These are phyloP conservation scores for Drosophila affinis DNA, from an alignment of 2,888 invertebrate genomes.

Conservation along the genomic window DNA sequence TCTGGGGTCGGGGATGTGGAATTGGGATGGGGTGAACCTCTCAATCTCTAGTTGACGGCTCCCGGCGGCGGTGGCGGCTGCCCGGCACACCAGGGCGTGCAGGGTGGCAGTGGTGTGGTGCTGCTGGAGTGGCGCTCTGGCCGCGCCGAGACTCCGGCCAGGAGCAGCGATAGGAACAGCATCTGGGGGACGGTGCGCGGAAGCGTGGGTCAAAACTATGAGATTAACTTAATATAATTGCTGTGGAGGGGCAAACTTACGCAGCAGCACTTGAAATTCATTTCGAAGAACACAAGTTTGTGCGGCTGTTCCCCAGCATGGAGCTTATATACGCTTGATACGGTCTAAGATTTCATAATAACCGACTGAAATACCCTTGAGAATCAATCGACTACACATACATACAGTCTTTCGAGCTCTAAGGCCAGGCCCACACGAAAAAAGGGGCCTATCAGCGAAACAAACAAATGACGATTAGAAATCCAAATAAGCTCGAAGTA, in stretches of 20 bases:
- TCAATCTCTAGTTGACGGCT: conserved; percentile 41
- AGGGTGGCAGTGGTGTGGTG: conserved; percentile 29
- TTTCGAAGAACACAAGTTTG: too few species aligned
- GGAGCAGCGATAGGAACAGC: conserved; percentile 43
- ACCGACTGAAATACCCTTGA: too few species aligned
- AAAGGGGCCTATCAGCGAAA: too few species aligned
- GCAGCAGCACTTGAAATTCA: conserved; percentile 38
- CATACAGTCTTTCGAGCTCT: too few species aligned
- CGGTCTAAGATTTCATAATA: too few species aligned
- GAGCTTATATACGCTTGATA: too few species aligned
- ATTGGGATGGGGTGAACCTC: background rate
- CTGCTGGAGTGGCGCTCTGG: conserved; percentile 10
- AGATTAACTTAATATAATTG: background rate
- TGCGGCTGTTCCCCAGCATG: too few species aligned
- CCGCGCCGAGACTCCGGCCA: conserved; percentile 9
- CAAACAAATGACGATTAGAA: too few species aligned
- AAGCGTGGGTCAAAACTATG: background rate
- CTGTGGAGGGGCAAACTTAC: conserved; percentile 38
- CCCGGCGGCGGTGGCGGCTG: conserved; percentile 59
- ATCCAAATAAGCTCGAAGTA: too few species aligned
- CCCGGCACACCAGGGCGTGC: conserved; percentile 63
- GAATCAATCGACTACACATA: too few species aligned
- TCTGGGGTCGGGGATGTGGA: background rate
- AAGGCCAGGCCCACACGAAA: too few species aligned
- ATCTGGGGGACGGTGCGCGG: conserved; percentile 29